Conservation (phyloP, 2,113 vertebrate species). For the Ariopsis seemanni region DNA sequence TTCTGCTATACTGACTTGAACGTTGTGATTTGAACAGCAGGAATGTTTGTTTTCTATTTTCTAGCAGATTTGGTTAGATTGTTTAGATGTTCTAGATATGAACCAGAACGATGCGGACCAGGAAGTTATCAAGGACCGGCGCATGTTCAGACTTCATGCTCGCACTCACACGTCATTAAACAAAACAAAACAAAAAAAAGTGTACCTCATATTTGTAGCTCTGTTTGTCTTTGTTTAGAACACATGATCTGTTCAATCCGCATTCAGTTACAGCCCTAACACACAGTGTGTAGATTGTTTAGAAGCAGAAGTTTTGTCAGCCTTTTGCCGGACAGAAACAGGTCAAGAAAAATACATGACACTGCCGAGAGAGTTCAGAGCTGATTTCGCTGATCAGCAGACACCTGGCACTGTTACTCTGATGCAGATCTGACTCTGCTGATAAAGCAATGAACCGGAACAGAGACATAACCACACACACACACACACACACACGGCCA, state of each 20-base stretch:
- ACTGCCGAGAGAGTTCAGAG: not conserved
- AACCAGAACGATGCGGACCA: not conserved
- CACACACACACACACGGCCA: constrained; percentile 7
- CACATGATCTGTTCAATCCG: not conserved
- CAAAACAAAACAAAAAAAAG: not conserved
- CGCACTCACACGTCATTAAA: not conserved
- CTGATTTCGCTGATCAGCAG: constrained; percentile 1
- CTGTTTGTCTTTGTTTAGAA: not conserved
- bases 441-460: constrained; percentile 7
- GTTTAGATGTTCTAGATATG: not conserved
- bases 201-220: not conserved
- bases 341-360: not conserved
- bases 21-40: not conserved
- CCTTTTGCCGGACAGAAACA: not conserved
- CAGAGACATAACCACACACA: constrained; percentile 9
- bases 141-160: not conserved
- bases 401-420: constrained; percentile 3
- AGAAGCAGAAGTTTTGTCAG: not conserved
- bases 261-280: not conserved
- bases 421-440: not conserved
- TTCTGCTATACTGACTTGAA: not conserved
- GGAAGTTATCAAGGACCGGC: not conserved
- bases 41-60: not conserved
- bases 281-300: not conserved
- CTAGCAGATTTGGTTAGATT: not conserved